phyloP scores from a whole-genome alignment of 1,140 invertebrate genomes.

The Temnothorax longispinosus region DNA sequence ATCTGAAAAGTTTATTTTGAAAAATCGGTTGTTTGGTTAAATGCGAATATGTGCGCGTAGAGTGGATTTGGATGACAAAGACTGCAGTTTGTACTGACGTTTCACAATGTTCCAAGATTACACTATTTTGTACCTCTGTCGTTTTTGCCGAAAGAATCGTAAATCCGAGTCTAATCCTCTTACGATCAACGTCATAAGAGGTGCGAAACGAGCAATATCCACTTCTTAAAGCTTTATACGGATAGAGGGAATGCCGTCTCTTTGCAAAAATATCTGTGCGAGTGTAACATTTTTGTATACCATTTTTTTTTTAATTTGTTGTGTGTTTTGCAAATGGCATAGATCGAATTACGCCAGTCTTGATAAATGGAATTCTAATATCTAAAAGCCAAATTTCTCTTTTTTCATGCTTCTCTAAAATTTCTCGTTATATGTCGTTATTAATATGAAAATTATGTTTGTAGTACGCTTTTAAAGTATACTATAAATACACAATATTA shows the following conservation, averaged over 20 bases:
- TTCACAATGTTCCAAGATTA: slow-evolving; percentile 26
- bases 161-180: slow-evolving; percentile 69
- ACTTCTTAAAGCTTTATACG: slow-evolving; percentile 58
- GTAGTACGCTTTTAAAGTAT: not conserved
- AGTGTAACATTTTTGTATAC: not conserved
- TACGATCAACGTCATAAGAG: slow-evolving; percentile 63
- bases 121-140: slow-evolving; percentile 44
- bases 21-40: slow-evolving; percentile 9
- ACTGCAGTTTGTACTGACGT: not conserved
- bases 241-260: slow-evolving; percentile 1
- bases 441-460: not conserved
- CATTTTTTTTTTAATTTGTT: not conserved
- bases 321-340: not conserved
- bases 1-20: not conserved
- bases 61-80: slow-evolving; percentile 30
- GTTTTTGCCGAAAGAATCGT: slow-evolving; percentile 58
- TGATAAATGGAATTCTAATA: not conserved
- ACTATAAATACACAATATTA: not conserved
- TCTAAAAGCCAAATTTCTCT: not conserved
- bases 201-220: slow-evolving; percentile 57
- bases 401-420: not conserved
- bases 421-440: not conserved
- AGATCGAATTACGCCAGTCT: not conserved
- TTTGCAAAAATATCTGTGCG: not conserved
- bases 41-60: not conserved